Base-by-base conservation (phyloP, 2,113 vertebrate species). In the Actinemys pallida region DNA sequence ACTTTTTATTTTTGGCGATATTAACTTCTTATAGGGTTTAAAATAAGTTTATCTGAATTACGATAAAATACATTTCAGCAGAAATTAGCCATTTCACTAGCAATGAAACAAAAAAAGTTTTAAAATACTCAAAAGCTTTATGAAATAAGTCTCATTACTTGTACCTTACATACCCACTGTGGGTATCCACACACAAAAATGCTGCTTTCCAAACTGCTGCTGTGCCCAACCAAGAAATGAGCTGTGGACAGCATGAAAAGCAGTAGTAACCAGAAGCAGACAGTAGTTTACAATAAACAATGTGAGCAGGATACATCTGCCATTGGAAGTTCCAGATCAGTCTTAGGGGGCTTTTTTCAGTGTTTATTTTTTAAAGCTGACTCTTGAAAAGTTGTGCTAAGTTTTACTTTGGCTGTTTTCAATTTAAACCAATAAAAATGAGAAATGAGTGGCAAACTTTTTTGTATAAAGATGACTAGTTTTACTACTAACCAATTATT, bases 391-490 rank as follows among this genome's bases (percentile, higher is more conserved):
- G 85, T 29, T 86, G 84, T 17, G 27, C 65, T 84, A 84, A 53
- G 78, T 83, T 5, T 83, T 92, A 87, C n/a, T 88, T 6, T 31
- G 54, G 1, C 31, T 88, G 27, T 59, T 89, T 92, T 25, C 16
- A 86, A 59, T 8, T 80, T 45, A 27, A 78, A 47, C 11, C 25
- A 22, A 16, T 91, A 80, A 47, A 39, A 27, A 93, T 11, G n/a
- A 11, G 8, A 93, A 89, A 91, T 53, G 4, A 84, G n/a, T 72
- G 65, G n/a, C 91, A 90, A 87, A 47, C 62, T 90, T 86, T 92
- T 59, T 47, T 78, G 42, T 42, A 27, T 13, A 29, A 86, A 56
- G 62, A 2, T 39, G 82, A 52, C 25, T 84, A 62, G 75, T 22
- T 83, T 50, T 12, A 88, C 14, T 53, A 85, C 11, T 53, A 85